A percentile compares a stretch with the other conserved stretches of the same genome.
phyloP scores from a whole-genome alignment of 2,113 vertebrate species.

The Pachyramphus minor region DNA sequence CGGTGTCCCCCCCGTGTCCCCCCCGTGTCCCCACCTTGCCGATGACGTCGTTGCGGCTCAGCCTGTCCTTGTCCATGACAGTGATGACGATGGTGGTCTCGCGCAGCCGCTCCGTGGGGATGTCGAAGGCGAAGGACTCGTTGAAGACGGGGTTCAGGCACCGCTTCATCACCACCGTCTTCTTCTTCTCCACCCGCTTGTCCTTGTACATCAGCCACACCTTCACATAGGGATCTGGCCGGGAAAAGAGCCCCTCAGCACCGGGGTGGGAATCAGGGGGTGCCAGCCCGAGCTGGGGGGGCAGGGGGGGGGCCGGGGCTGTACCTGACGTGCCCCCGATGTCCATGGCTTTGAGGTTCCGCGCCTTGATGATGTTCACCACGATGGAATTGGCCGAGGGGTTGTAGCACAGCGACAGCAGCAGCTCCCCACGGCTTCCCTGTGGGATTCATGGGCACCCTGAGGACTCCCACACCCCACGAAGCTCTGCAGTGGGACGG shows the following conservation, averaged over 20 bases:
- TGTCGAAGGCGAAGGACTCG: conserved; percentile 95
- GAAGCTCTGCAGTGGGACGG: fast-evolving
- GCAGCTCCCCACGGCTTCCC: conserved; percentile 96
- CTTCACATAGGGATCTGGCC: conserved; percentile 94
- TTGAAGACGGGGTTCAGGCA: conserved; percentile 98
- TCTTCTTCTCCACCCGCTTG: conserved; percentile 98
- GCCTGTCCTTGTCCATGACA: conserved; percentile 97
- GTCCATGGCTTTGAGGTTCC: conserved; percentile 99
- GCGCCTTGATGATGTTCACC: conserved; percentile 98
- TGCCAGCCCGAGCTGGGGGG: fast-evolving
- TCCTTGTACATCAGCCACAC: conserved; percentile 99
- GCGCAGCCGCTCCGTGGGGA: conserved; percentile 93
- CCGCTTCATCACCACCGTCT: conserved; percentile 95
- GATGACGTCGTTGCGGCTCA: conserved; percentile 98
- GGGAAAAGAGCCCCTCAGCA: background rate
- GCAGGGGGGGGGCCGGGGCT: fast-evolving
- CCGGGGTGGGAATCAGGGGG: fast-evolving
- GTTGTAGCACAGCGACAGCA: conserved; percentile 97
- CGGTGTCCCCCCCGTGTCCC: fast-evolving
- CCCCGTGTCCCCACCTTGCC: conserved; percentile 82
- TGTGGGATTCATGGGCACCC: background rate
- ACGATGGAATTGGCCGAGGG: conserved; percentile 97
- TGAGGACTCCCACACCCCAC: background rate
- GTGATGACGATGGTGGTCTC: conserved; percentile 99
- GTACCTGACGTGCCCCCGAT: conserved; percentile 97